Evolutionary conservation across 2,888 invertebrate species (phyloP).

Genomic region (Scaptomyza caliginosa): DNA sequence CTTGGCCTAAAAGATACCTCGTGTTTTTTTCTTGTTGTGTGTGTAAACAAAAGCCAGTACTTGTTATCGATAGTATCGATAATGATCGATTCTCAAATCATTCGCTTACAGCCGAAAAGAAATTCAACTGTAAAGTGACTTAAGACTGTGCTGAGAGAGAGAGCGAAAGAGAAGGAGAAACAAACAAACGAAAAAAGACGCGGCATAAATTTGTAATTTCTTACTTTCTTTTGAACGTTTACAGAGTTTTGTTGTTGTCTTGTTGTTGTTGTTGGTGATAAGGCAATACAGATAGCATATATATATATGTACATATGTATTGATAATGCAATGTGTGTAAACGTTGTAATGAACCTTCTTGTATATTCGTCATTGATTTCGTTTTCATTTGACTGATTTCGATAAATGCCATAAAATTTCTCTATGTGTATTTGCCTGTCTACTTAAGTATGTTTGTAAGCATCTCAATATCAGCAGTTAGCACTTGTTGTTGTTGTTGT

Average conservation of each 20-base stretch:
- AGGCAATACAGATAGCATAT: slow-evolving; percentile 36
- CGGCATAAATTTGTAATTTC: slow-evolving; percentile 65
- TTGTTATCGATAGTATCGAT: background rate
- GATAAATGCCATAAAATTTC: slow-evolving; percentile 7
- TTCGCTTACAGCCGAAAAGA: slow-evolving; percentile 32
- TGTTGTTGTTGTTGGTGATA: slow-evolving; percentile 30
- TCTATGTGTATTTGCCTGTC: no score
- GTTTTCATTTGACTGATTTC: slow-evolving; percentile 42
- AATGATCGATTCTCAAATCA: slow-evolving; percentile 20
- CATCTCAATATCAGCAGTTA: background rate
- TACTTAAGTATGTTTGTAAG: background rate
- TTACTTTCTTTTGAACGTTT: slow-evolving; percentile 60
- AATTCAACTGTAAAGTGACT: slow-evolving; percentile 7
- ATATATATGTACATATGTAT: background rate
- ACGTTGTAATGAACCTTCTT: no score
- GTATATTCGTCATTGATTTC: no score
- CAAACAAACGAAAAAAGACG: slow-evolving; percentile 58
- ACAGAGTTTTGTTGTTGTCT: slow-evolving; percentile 13
- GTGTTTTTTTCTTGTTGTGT: no score
- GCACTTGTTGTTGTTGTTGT: background rate
- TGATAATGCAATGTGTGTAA: slow-evolving; percentile 9
- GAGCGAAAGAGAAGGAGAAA: slow-evolving; percentile 2
- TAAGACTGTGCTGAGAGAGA: no score
- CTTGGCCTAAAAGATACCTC: slow-evolving; percentile 6
- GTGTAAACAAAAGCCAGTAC: no score